Evolutionary conservation across 2,888 invertebrate genomes (phyloP).

Genomic region (Erpobdella octoculata): DNA sequence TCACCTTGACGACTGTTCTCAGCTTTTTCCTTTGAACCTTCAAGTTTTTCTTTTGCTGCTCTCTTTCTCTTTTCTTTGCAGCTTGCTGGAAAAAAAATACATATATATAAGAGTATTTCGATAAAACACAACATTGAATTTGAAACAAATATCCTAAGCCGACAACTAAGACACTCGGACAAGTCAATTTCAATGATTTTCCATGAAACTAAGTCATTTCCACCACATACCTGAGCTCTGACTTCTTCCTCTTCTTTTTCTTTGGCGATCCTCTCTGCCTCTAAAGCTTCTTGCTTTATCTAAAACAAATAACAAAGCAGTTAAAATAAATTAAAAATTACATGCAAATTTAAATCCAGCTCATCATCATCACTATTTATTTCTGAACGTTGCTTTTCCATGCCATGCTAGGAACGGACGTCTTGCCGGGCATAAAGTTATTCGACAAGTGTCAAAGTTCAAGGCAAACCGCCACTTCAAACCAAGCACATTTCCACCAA

Average conservation of each 20-base stretch:
- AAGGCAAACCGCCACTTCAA: background rate
- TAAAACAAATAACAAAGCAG: too few species aligned
- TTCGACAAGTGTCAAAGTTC: too few species aligned
- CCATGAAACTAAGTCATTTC: background rate
- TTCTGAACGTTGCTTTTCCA: too few species aligned
- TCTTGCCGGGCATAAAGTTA: too few species aligned
- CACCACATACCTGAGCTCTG: conserved; percentile 51
- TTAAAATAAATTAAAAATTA: too few species aligned
- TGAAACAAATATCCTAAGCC: background rate
- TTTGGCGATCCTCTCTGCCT: conserved; percentile 52
- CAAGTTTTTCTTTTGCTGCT: conserved; percentile 72
- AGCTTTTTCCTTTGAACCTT: conserved; percentile 73
- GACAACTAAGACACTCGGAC: background rate
- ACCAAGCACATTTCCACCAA: background rate
- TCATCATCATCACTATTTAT: too few species aligned
- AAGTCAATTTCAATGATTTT: background rate
- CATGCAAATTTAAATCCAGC: too few species aligned
- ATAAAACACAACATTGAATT: background rate
- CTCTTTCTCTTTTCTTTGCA: conserved; percentile 73
- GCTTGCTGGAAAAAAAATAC: conserved; percentile 59
- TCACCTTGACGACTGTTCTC: conserved; percentile 39
- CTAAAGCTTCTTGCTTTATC: conserved; percentile 56
- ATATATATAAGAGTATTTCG: background rate
- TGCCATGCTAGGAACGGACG: too few species aligned
- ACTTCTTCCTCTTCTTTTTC: conserved; percentile 62